Evolutionary conservation across 1,140 invertebrate species (phyloP).

Genomic region (Drosophila carrolli): DNA sequence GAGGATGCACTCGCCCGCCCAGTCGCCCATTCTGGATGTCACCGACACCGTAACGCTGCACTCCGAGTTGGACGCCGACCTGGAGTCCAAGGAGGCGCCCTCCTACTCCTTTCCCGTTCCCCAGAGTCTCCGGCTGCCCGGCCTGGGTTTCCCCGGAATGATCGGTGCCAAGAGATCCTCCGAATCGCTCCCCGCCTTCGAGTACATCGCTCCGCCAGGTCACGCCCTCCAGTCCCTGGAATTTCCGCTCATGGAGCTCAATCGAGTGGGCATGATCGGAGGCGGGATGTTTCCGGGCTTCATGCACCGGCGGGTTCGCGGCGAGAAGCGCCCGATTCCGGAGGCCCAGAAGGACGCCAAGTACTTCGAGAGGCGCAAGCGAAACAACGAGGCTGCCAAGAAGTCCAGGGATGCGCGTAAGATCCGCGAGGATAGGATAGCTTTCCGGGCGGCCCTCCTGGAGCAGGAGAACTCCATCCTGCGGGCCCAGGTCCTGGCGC

Average conservation of each 20-base stretch:
- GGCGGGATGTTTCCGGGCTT: slow-evolving; percentile 75
- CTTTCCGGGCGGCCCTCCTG: slow-evolving; percentile 90
- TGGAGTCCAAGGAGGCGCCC: slow-evolving; percentile 32
- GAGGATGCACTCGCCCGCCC: slow-evolving; percentile 65
- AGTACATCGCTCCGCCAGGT: slow-evolving; percentile 71
- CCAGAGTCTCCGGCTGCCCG: slow-evolving; percentile 57
- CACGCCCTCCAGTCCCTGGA: slow-evolving; percentile 58
- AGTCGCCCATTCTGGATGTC: slow-evolving; percentile 71
- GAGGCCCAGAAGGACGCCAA: slow-evolving; percentile 94
- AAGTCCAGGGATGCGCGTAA: slow-evolving; percentile 94
- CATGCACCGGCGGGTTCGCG: slow-evolving; percentile 87
- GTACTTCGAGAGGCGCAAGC: slow-evolving; percentile 93
- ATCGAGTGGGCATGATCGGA: slow-evolving; percentile 54
- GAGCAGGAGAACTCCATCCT: slow-evolving; percentile 95
- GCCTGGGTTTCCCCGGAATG: slow-evolving; percentile 45
- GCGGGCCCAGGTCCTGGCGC: slow-evolving; percentile 90
- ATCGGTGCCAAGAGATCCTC: slow-evolving; percentile 39
- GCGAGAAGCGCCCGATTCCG: slow-evolving; percentile 94
- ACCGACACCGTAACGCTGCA: slow-evolving; percentile 69
- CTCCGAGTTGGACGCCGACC: slow-evolving; percentile 62
- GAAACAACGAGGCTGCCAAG: slow-evolving; percentile 96
- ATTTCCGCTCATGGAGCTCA: slow-evolving; percentile 77
- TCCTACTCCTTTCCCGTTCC: slow-evolving; percentile 22
- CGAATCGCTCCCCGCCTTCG: slow-evolving; percentile 66
- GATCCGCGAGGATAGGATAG: slow-evolving; percentile 92